Evolutionary conservation across 2,797 vertebrate genomes (phyloP).

Genomic region (Dryobates pubescens): DNA sequence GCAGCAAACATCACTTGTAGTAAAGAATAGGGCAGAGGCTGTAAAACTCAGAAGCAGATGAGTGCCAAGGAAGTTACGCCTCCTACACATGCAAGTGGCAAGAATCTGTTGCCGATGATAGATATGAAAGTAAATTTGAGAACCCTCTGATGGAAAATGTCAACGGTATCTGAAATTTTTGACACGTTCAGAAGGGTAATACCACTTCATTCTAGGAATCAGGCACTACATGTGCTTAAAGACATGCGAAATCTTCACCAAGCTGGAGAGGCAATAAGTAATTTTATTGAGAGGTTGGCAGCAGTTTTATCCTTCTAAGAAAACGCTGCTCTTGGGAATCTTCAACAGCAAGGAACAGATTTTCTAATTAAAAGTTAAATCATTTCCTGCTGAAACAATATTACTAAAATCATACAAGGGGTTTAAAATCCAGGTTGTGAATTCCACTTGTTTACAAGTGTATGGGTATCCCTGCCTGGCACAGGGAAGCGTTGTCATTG

Average conservation of each 20-base stretch:
- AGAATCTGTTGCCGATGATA: neutral
- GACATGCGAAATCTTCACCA: neutral
- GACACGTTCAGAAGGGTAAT: neutral
- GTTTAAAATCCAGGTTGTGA: neutral
- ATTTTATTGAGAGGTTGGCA: neutral
- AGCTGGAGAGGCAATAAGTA: neutral
- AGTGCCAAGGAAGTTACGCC: neutral
- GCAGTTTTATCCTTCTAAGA: neutral
- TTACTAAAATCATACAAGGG: neutral
- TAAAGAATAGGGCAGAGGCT: neutral
- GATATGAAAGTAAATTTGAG: neutral
- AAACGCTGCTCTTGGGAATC: neutral
- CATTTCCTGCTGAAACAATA: neutral
- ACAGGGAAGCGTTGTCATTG: neutral
- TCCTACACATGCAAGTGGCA: neutral
- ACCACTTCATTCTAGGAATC: neutral
- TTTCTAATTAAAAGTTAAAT: conserved; percentile 15
- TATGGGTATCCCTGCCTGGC: neutral
- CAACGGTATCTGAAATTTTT: neutral
- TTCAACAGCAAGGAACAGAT: neutral
- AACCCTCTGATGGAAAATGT: neutral
- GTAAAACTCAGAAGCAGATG: neutral
- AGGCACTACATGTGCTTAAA: neutral
- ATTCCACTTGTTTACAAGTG: accelerated
- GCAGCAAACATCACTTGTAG: neutral